These are phyloP conservation scores for Caradrina clavipalpis DNA, from an alignment of 2,888 invertebrate genomes.

Conservation along the genomic window DNA sequence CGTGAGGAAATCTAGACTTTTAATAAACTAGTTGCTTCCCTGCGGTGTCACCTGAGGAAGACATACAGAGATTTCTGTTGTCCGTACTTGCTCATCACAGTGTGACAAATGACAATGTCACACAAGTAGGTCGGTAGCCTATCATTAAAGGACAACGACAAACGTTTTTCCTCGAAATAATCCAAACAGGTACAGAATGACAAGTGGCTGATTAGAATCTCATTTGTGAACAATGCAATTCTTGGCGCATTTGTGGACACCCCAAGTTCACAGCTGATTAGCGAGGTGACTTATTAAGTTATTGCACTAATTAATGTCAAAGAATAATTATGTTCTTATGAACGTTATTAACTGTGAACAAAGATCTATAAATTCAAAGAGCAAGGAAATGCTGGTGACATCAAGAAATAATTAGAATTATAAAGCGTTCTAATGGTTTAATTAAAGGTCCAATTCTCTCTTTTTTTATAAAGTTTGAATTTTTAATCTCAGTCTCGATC, in stretches of 20 bases:
- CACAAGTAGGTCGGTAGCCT: slow-evolving; percentile 41
- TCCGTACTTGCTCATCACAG: background rate
- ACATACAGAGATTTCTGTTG: too few species aligned
- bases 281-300: slow-evolving; percentile 21
- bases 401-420: too few species aligned
- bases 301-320: slow-evolving; percentile 12
- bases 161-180: slow-evolving; percentile 43
- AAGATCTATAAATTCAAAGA: too few species aligned
- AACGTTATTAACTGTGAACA: background rate
- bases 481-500: too few species aligned
- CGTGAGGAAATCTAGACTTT: too few species aligned
- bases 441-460: too few species aligned
- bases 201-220: slow-evolving; percentile 37
- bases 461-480: too few species aligned
- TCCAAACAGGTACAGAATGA: slow-evolving; percentile 34
- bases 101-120: slow-evolving; percentile 7
- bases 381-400: background rate
- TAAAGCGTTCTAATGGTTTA: too few species aligned
- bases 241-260: slow-evolving; percentile 26
- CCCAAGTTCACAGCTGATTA: slow-evolving; percentile 40
- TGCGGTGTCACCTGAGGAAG: too few species aligned
- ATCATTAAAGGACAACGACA: slow-evolving; percentile 27
- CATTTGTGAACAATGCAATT: slow-evolving; percentile 36
- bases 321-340: background rate
- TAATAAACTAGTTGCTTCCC: too few species aligned